A percentile compares a stretch with the other conserved stretches of the same genome.
phyloP scores from a whole-genome alignment of 2,113 vertebrate species.

The Theropithecus gelada region DNA sequence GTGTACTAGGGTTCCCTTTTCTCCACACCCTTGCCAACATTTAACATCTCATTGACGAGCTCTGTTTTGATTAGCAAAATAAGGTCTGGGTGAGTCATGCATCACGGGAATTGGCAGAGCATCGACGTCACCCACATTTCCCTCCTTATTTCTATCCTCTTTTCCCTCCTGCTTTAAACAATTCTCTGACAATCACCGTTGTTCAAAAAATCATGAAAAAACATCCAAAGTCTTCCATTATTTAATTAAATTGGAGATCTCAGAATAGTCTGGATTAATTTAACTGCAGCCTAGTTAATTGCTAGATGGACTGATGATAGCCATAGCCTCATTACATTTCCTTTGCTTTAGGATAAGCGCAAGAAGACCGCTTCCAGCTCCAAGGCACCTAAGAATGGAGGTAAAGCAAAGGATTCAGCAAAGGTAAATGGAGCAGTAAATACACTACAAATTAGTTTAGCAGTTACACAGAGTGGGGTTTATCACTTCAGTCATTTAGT shows the following conservation, averaged over 20 bases:
- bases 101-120: background rate
- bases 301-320: background rate
- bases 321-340: background rate
- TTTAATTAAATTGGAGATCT: background rate
- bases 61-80: background rate
- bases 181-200: background rate
- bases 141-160: background rate
- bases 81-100: background rate
- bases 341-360: slow-evolving; percentile 82
- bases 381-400: slow-evolving; percentile 74
- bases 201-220: background rate
- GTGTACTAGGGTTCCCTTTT: background rate
- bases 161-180: background rate
- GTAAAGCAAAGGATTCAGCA: slow-evolving; percentile 78
- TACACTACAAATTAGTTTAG: background rate
- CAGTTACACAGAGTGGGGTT: background rate
- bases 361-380: slow-evolving; percentile 70
- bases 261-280: background rate
- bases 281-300: background rate
- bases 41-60: background rate
- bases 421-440: slow-evolving; percentile 72
- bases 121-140: background rate
- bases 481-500: background rate
- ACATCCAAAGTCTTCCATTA: background rate
- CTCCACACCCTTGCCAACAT: background rate